Base-by-base conservation (phyloP, 2,797 vertebrate species). In the Argyrosomus regius region DNA sequence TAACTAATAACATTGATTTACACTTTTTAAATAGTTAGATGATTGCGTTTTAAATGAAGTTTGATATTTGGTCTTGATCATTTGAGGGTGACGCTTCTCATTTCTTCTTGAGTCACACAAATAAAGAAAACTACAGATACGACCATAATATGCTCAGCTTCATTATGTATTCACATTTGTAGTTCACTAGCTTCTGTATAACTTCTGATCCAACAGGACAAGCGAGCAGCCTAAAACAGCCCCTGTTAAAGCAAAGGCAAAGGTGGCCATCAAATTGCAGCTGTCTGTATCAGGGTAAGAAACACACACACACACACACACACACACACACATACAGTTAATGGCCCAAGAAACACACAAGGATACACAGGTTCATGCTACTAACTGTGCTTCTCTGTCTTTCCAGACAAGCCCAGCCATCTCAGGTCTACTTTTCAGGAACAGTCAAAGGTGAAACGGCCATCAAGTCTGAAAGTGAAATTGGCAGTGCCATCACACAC, bases 261-360 rank as follows among this genome's bases (percentile, higher is more conserved):
- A 95, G 88, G 98, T 99, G 87, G 92, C 95, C 89, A 93, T 98
- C 81, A 89, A 95, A 87, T 91, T 99, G 88, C 94, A 97, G 92
- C 93, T 99, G 86, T 96, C 97, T 16, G 74, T 99, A 61, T 91
- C 96, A 6, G 98, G 98, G 98, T 99, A 95, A 95, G 96, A 87
- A 73, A 71, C 61, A 59, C 31, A 53, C 60, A 71, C 24, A 56
- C 58, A 56, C 28, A 58, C 50, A 75, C 31, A 31, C 5, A 49
- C 31, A 52, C 72, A 41, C 4, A 50, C n/a, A 53, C 20, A 69
- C 18, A 57, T 9, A 31, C 16, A 62, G 17, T 6, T 56, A 8
- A 57, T 9, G 3, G 12, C 39, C 3, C 14, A 20, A 13, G 43
- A 63, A 52, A 68, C 8, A 62, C 58, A 78, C 8, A 73, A 8